Base-by-base conservation (phyloP, 2,113 vertebrate species). In the Hassar affinis region DNA sequence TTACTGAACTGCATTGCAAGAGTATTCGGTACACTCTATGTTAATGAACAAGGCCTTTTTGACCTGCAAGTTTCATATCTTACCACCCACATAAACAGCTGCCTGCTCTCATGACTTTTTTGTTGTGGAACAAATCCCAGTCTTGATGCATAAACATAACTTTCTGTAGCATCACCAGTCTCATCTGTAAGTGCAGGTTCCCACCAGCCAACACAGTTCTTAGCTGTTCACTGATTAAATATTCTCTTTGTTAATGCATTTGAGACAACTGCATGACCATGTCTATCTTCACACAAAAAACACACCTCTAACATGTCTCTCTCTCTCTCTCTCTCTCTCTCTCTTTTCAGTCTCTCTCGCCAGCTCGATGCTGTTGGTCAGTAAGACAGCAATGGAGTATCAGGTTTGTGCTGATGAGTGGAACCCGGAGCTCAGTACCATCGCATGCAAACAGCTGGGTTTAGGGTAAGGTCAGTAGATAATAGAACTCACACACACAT, bases 391-490 rank as follows among this genome's bases (percentile, higher is more conserved):
- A 1, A 84, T 89, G 18, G 94, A 94, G 79, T 93, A 96, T 88
- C 93, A 95, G 38, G 95, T 99, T 78, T 99, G 98, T 90, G 96
- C 94, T 0, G 97, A 99, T 47, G 95, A 95, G 79, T 99, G 98
- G 98, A 94, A 92, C 87, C 94, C 93, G 52, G 87, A 93, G 0
- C 89, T 98, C 87, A 98, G 96, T 86, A 89, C 89, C 3, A 92
- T 98, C 93, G 95, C 96, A 89, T 99, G 97, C 93, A 91, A 88
- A 91, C 97, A 99, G 93, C 96, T 99, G 96, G 98, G 96, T 93
- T 96, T 97, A 94, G 95, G 96, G 96, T 97, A 96, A 97, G 96
- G 95, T 96, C 95, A 96, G 96, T 96, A 95, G 95, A 93, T 93
- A 93, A 57, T 85, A 86, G 83, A 81, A 52, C 27, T 77, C 69